A percentile compares a stretch with the other conserved stretches of the same genome.
Conservation (phyloP, 2,888 invertebrate species). For the Bhutanitis thaidina region DNA sequence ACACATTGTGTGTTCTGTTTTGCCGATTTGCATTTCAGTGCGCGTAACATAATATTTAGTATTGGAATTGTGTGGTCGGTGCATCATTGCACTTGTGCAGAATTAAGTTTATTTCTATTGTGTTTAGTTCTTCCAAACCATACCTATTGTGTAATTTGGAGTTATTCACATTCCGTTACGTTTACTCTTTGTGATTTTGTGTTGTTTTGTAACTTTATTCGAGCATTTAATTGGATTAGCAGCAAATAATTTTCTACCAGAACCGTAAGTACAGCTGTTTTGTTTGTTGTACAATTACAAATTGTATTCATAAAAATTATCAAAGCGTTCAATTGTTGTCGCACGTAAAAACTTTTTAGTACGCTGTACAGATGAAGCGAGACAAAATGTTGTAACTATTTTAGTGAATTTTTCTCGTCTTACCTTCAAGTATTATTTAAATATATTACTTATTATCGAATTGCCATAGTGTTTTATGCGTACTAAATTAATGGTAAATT, state of each 20-base stretch:
- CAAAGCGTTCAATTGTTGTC: no score
- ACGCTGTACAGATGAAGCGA: background rate
- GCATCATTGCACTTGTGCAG: constrained; percentile 1
- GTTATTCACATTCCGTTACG: background rate
- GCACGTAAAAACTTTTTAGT: background rate
- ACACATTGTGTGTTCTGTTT: no score
- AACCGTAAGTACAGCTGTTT: constrained; percentile 8
- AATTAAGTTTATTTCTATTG: constrained; percentile 5
- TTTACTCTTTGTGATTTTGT: background rate
- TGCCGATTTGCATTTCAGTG: no score
- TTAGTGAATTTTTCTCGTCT: background rate
- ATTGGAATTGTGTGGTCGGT: no score
- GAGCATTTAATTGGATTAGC: constrained; percentile 2
- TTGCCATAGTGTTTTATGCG: background rate
- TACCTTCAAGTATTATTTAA: background rate
- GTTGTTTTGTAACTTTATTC: background rate
- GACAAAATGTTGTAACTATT: background rate
- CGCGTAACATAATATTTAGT: no score
- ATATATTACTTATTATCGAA: background rate
- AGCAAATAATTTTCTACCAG: background rate
- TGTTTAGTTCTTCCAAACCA: background rate
- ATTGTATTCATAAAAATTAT: constrained; percentile 9
- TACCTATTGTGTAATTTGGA: background rate
- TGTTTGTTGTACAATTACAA: background rate
- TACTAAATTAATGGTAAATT: no score